Evolutionary conservation across 2,888 invertebrate species (phyloP).

Genomic region (Cephus pulcher): DNA sequence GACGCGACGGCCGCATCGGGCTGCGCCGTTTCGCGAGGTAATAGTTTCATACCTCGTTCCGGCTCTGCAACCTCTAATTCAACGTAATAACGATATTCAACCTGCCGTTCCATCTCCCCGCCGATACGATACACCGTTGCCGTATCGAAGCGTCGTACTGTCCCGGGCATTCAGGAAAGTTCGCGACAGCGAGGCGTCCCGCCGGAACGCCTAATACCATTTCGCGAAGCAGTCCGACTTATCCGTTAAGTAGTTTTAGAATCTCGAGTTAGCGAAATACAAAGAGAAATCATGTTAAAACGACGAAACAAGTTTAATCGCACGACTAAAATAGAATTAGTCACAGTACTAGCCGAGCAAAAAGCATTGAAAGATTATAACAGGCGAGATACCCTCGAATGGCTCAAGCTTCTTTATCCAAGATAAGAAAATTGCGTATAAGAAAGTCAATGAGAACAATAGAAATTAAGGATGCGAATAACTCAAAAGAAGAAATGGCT

Average conservation of each 20-base stretch:
- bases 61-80: constrained; percentile 66
- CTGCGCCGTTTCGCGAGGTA: constrained; percentile 60
- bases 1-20: background rate
- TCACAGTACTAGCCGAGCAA: background rate
- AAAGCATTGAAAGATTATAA: background rate
- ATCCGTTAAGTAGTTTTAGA: background rate
- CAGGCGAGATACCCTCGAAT: background rate
- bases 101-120: constrained; percentile 53
- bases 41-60: constrained; percentile 67
- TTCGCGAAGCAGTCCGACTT: background rate
- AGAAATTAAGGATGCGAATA: background rate
- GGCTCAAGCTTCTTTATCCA: background rate
- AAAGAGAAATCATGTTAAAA: background rate
- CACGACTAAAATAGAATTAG: background rate
- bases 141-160: constrained; percentile 1
- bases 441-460: background rate
- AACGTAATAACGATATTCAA: constrained; percentile 66
- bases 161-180: background rate
- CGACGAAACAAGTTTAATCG: background rate
- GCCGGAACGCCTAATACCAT: background rate
- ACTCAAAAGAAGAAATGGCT: background rate
- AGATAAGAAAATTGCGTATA: background rate
- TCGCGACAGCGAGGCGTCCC: background rate
- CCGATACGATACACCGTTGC: constrained; percentile 38
- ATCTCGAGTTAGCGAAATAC: background rate